Base-by-base conservation (phyloP, 2,113 vertebrate genomes). In the Crotophaga sulcirostris region DNA sequence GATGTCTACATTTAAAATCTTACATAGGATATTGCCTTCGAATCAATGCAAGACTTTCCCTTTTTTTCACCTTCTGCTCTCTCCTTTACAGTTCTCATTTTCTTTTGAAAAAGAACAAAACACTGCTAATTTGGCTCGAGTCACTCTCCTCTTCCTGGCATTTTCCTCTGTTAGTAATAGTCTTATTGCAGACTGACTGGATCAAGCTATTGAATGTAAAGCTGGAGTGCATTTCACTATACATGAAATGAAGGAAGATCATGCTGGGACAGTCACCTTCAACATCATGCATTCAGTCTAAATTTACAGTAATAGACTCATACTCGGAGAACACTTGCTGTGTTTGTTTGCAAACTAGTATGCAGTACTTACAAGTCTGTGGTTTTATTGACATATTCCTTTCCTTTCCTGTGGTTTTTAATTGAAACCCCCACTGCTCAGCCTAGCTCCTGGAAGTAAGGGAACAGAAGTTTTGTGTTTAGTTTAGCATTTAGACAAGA, bases 301-400 rank as follows among this genome's bases (percentile, higher is more conserved):
- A 98, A 98, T 97, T 97, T 97, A 97, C 97, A 94, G 96, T 98
- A 97, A 98, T 97, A 98, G 97, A 98, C 97, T 98, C 89, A 33
- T 96, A 87, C 97, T 98, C 84, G 7, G 94, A 89, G 96, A 96
- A 92, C 58, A 52, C 98, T 97, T 98, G 98, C 98, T 98, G 98
- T 95, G 98, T 98, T 98, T 98, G 98, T 98, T 98, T 98, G 98
- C 98, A 98, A 98, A 98, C 98, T 97, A 93, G 97, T 96, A 97
- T 93, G 97, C 98, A 95, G 97, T 97, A 98, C 97, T 98, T 98
- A 98, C 97, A 98, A 97, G 97, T 98, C 97, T 96, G 98, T 98
- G 98, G 98, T 98, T 98, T 98, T 98, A 98, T 98, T 98, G 98
- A 98, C 98, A 77, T 97, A 97, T 98, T 98, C 97, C 93, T 98